phyloP scores from a whole-genome alignment of 2,797 vertebrate genomes.

The Pseudocheirus occidentalis region DNA sequence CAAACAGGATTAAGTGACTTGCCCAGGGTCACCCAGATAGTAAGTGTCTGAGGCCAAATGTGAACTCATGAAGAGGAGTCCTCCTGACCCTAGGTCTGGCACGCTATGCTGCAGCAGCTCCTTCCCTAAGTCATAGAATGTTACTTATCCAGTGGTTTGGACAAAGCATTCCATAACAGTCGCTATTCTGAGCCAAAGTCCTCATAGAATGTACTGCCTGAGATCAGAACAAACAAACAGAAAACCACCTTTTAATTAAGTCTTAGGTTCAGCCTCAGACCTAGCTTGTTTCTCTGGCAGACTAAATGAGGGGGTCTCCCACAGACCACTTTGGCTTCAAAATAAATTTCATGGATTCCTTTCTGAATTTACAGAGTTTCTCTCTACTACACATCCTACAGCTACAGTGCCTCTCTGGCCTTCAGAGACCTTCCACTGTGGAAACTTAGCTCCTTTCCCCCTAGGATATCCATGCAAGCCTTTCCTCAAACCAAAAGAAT shows the following conservation, averaged over 20 bases:
- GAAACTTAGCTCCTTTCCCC: constrained; percentile 41
- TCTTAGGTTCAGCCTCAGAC: neutral
- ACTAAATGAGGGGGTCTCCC: constrained; percentile 34
- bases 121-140: neutral
- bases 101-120: neutral
- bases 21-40: neutral
- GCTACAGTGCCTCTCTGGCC: constrained; percentile 1
- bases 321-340: constrained; percentile 24
- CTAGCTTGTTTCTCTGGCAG: constrained; percentile 37
- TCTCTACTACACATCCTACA: constrained; percentile 26
- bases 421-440: neutral
- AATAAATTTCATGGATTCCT: neutral
- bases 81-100: neutral
- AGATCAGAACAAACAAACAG: neutral
- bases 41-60: neutral
- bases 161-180: neutral
- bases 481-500: constrained; percentile 76
- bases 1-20: neutral
- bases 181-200: neutral
- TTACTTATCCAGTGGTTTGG: constrained; percentile 7
- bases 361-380: neutral
- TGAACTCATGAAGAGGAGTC: neutral
- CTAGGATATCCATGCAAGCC: constrained; percentile 64
- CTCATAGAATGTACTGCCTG: neutral
- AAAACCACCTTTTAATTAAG: constrained; percentile 3